Evolutionary conservation across 2,888 invertebrate species (phyloP), one percentile per base, ranked within the genome.

Genomic region (Netelia fuscicornis): DNA sequence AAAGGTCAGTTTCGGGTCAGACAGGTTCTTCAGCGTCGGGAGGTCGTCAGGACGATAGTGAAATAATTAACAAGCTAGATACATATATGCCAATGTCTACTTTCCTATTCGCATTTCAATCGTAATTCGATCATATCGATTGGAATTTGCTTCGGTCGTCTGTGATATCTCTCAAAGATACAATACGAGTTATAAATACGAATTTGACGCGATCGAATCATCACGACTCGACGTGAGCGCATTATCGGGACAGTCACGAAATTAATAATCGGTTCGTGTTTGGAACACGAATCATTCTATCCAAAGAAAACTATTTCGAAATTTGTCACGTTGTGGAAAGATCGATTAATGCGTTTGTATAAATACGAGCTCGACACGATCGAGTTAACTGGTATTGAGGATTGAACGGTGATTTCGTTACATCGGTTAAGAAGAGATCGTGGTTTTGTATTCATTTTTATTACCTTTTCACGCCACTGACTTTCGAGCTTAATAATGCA

Each of bases 1-100:
- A 74, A 74, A 67, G 81, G 30, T 74, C 74, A 48, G 17, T 67
- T 30, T 67, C 11, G 65, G 44, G 79, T 80, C 72, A 65, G 72
- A 42, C 80, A 25, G 3, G 58, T 10, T 44, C 20, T 25, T 44
- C 67, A 17, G 23, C 37, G 20, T 8, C 13, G 13, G 8, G 11
- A 5, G 52, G 68, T 48, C 52, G 64, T 17, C 64, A n/a, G 64
- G 64, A 44, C 65, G 20, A 20, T 70, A 1, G 37, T 10, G 44
- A 72, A 72, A 72, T 72, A 60, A 72, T 60, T 58, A 44, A 58
- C 60, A 48, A 44, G 11, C 25, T 20, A 52, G 10, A 13, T 10
- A 54, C 58, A 23, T 58, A 20, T 58, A 17, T 20, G 58, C 58
- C 20, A 9, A 9, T 20, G 17, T 58, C 5, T 58, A 23, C 48